phyloP scores from a whole-genome alignment of 1,140 invertebrate genomes.

The Zaprionus camerounensis region DNA sequence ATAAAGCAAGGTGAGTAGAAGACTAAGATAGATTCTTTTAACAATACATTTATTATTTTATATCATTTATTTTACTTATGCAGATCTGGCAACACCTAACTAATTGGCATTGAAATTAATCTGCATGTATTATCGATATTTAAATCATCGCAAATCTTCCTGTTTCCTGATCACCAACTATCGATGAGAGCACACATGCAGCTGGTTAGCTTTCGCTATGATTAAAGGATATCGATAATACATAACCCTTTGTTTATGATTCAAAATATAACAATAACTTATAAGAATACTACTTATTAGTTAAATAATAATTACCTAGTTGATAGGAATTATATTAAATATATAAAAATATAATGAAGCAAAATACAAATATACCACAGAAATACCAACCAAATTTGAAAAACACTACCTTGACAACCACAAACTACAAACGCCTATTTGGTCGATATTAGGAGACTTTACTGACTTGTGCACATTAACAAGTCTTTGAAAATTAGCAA shows the following conservation, averaged over 20 bases:
- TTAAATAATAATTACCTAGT: neutral
- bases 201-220: no score
- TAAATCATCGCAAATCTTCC: no score
- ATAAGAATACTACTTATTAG: neutral
- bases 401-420: neutral
- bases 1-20: neutral
- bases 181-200: no score
- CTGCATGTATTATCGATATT: no score
- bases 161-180: no score
- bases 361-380: neutral
- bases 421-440: conserved; percentile 28
- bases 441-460: conserved; percentile 37
- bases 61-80: no score
- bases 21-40: neutral
- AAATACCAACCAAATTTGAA: neutral
- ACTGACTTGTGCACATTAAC: no score
- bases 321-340: neutral
- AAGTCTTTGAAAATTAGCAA: neutral
- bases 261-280: no score
- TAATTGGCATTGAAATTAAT: no score
- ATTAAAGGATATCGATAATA: no score
- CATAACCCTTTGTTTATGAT: no score
- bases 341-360: neutral
- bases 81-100: no score
- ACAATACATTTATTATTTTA: neutral